These are phyloP conservation scores for Drosophila kanekoi DNA, from an alignment of 2,888 invertebrate genomes.

Conservation along the genomic window DNA sequence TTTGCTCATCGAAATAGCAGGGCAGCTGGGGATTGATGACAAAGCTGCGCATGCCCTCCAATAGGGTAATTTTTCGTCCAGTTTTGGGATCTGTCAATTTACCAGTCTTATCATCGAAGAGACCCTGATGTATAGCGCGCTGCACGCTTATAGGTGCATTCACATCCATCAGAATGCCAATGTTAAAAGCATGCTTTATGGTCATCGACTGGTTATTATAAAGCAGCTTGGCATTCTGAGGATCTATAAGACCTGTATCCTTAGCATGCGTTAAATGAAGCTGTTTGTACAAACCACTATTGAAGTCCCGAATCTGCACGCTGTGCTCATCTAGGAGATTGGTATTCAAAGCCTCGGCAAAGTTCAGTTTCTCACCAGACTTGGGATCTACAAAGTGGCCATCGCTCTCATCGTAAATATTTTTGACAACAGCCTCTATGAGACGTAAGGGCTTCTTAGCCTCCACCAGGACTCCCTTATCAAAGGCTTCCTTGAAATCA, in stretches of 20 bases:
- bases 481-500: constrained; percentile 94
- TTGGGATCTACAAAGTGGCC: constrained; percentile 94
- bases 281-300: constrained; percentile 91
- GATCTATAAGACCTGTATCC: constrained; percentile 90
- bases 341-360: constrained; percentile 92
- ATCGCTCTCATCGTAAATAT: constrained; percentile 91
- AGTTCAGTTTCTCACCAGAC: constrained; percentile 90
- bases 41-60: constrained; percentile 93
- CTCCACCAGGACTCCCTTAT: constrained; percentile 92
- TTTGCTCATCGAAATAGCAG: constrained; percentile 92
- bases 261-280: constrained; percentile 92
- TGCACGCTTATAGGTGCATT: constrained; percentile 93
- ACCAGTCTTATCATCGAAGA: constrained; percentile 92
- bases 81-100: constrained; percentile 93
- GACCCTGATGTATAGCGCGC: constrained; percentile 93
- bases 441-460: constrained; percentile 92
- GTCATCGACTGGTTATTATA: constrained; percentile 89
- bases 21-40: constrained; percentile 92
- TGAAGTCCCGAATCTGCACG: constrained; percentile 92
- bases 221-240: constrained; percentile 88
- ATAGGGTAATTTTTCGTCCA: constrained; percentile 91
- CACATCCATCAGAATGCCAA: constrained; percentile 92
- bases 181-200: constrained; percentile 91
- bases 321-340: constrained; percentile 94
- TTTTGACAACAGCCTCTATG: constrained; percentile 92